phyloP scores from a whole-genome alignment of 2,113 vertebrate genomes.

The Taurulus bubalis region DNA sequence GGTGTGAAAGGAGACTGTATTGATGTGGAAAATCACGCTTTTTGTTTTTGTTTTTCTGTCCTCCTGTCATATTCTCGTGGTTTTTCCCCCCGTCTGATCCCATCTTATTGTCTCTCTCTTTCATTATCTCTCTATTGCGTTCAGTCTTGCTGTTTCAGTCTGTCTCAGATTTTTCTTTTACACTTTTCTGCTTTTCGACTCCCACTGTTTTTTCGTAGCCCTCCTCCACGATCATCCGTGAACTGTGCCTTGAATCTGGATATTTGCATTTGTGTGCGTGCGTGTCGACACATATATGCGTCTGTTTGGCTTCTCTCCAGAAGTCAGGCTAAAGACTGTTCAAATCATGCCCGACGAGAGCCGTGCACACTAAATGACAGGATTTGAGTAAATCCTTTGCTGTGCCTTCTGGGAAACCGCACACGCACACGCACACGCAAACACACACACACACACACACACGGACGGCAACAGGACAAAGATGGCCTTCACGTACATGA shows the following conservation, averaged over 20 bases:
- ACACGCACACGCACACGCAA: conserved; percentile 31
- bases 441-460: conserved; percentile 33
- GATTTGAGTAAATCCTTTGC: conserved; percentile 72
- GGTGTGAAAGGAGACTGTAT: conserved; percentile 61
- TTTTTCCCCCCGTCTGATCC: conserved; percentile 31
- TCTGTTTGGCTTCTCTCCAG: conserved; percentile 53
- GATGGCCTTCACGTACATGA: conserved; percentile 31
- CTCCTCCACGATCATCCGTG: conserved; percentile 14
- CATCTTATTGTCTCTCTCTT: conserved; percentile 23
- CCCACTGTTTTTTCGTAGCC: background rate
- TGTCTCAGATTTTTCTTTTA: background rate
- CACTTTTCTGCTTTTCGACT: background rate
- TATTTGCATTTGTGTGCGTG: conserved; percentile 28
- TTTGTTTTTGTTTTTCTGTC: conserved; percentile 62
- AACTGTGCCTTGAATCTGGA: conserved; percentile 37
- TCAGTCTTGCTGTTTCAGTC: conserved; percentile 2
- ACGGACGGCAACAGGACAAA: conserved; percentile 36
- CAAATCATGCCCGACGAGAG: conserved; percentile 62
- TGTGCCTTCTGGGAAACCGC: conserved; percentile 52
- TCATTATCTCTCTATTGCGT: conserved; percentile 20
- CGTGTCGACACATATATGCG: background rate
- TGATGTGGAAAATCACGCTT: conserved; percentile 73
- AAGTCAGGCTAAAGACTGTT: conserved; percentile 56
- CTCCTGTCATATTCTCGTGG: conserved; percentile 42
- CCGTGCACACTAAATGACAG: conserved; percentile 61